phyloP scores from a whole-genome alignment of 2,797 vertebrate genomes.

The Macroramphosus scolopax region DNA sequence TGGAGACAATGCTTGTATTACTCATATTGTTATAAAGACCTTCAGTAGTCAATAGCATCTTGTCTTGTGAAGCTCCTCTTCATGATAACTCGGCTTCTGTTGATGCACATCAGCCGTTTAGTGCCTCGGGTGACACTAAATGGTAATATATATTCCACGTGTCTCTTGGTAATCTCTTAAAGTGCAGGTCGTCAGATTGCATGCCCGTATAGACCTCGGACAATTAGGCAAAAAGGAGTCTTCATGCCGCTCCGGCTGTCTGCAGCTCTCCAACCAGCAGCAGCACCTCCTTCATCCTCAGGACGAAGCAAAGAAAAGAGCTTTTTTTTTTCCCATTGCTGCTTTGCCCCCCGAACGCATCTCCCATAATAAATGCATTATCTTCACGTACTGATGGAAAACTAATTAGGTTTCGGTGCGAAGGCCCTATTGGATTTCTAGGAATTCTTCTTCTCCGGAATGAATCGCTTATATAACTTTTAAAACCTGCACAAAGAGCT shows the following conservation, averaged over 20 bases:
- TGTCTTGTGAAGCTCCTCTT: conserved; percentile 28
- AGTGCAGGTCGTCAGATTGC: conserved; percentile 72
- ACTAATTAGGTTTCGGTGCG: too few relatives aligned
- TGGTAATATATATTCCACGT: conserved; percentile 66
- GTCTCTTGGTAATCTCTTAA: conserved; percentile 69
- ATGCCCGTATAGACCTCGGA: conserved; percentile 44
- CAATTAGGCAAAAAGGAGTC: conserved; percentile 65
- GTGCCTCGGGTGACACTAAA: conserved; percentile 50
- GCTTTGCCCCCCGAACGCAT: conserved; percentile 22
- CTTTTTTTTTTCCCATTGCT: conserved; percentile 3
- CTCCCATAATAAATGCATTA: conserved; percentile 23
- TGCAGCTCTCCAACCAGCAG: conserved; percentile 48
- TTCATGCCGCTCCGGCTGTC: conserved; percentile 59
- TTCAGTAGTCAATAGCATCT: conserved; percentile 34
- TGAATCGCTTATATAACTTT: too few relatives aligned
- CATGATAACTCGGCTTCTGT: conserved; percentile 3
- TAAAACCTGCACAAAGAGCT: too few relatives aligned
- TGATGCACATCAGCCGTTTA: conserved; percentile 50
- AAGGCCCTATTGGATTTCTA: too few relatives aligned
- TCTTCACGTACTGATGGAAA: too few relatives aligned
- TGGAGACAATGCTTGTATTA: conserved; percentile 30
- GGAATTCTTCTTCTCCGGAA: too few relatives aligned
- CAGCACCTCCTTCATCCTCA: conserved; percentile 41
- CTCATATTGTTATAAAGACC: conserved; percentile 55
- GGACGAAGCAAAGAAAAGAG: conserved; percentile 15